Evolutionary conservation across 2,888 invertebrate genomes (phyloP).

Genomic region (Leptopilina syphax): DNA sequence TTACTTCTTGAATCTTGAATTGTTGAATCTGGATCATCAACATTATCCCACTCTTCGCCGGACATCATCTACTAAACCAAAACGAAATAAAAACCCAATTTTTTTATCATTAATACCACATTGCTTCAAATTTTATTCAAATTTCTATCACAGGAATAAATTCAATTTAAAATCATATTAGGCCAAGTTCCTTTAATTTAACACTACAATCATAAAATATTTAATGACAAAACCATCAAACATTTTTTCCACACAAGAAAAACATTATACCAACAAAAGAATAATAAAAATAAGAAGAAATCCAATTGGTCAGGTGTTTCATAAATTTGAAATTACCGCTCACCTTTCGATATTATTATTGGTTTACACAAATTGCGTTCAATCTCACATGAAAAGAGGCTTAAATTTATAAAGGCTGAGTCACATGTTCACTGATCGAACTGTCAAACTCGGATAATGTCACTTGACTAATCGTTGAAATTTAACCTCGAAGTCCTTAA

Average conservation of each 20-base stretch:
- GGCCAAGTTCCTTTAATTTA: background rate
- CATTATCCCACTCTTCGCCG: slow-evolving; percentile 68
- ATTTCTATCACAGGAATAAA: slow-evolving; percentile 41
- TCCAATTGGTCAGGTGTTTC: no score
- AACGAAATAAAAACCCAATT: slow-evolving; percentile 39
- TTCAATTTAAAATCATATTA: slow-evolving; percentile 57
- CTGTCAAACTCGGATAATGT: slow-evolving; percentile 5
- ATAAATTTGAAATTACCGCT: no score
- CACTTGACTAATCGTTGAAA: slow-evolving; percentile 9
- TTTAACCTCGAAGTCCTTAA: slow-evolving; percentile 6
- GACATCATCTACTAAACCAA: slow-evolving; percentile 68
- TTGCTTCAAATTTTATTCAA: slow-evolving; percentile 45
- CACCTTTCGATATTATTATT: no score
- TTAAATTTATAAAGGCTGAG: background rate
- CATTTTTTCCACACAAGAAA: no score
- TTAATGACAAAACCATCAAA: no score
- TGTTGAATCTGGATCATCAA: slow-evolving; percentile 63
- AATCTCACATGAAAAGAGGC: background rate
- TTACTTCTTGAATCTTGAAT: slow-evolving; percentile 62
- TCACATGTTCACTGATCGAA: background rate
- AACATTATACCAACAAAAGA: no score
- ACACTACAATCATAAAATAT: no score
- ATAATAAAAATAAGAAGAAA: no score
- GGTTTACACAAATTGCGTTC: no score
- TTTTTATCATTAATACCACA: slow-evolving; percentile 52